Evolutionary conservation across 2,797 vertebrate species (phyloP), one percentile per base, ranked within the genome.

Genomic region (Notamacropus eugenii): DNA sequence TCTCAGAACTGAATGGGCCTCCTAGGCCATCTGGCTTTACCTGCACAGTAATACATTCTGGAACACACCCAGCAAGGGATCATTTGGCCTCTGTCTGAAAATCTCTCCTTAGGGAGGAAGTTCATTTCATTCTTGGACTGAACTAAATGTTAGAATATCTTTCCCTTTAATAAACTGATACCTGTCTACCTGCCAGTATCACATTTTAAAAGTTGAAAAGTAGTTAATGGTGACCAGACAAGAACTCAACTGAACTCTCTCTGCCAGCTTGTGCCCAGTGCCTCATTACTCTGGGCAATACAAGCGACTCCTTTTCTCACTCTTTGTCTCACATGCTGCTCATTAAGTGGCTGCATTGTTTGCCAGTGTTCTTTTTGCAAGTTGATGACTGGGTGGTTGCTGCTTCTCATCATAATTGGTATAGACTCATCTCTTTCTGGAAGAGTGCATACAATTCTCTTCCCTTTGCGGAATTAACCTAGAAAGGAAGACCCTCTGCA

Each of bases 351-450:
- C 0, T 24, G 93, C 22, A 54, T 24, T 95, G 58, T 94, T 92
- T 94, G 91, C 90, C 62, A 46, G 8, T 90, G 54, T 57, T 93
- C 58, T 94, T 97, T n/a, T 91, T 46, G 24, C 82, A 95, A 92
- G 94, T 54, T 54, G 74, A 31, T 94, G 92, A 92, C 59, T 50
- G 10, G 91, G 74, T 87, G 40, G 74, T 87, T 91, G 91, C 87
- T 59, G 91, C 56, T 93, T 91, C 92, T 96, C 59, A 55, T 54
- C 87, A 52, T 92, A 74, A 92, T 90, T 91, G 91, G 57, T 57
- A 57, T 90, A 90, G 67, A 57, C 54, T 54, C 55, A 46, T 94
- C 90, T 94, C 50, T 94, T 95, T 97, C 94, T 95, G 90, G 54
- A 95, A 96, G 91, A 96, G 22, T 94, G 50, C n/a, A 59, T 95